These are phyloP conservation scores for Agrochola litura DNA, from an alignment of 2,888 invertebrate genomes.

Conservation along the genomic window DNA sequence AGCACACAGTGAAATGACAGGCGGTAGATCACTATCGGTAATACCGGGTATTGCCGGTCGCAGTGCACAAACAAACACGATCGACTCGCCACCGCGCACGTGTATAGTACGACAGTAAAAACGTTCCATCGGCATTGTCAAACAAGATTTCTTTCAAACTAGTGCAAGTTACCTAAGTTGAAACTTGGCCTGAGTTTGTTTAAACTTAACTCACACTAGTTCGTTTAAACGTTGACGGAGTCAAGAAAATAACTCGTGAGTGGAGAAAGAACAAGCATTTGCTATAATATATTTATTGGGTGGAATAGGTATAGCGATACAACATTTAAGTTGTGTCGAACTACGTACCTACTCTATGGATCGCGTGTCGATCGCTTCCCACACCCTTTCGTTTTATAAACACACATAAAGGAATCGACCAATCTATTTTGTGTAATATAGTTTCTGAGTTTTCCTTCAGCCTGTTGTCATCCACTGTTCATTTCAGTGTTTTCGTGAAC, in stretches of 20 bases:
- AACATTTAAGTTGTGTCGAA: neutral
- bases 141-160: neutral
- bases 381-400: conserved; percentile 1
- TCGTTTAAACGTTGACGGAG: neutral
- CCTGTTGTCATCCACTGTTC: neutral
- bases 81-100: neutral
- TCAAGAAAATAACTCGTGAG: neutral
- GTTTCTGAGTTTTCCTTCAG: neutral
- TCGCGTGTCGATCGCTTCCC: conserved; percentile 12
- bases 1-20: neutral
- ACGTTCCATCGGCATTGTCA: too few species aligned
- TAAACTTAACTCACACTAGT: neutral
- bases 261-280: neutral
- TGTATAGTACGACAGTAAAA: neutral
- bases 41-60: neutral
- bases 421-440: neutral
- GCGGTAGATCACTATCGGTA: conserved; percentile 17
- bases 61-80: conserved; percentile 2
- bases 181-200: neutral
- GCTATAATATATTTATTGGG: neutral
- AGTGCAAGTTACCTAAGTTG: neutral
- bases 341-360: neutral
- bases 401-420: neutral
- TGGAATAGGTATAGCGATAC: neutral
- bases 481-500: neutral